These are phyloP conservation scores for Neoseiulus cucumeris DNA, from an alignment of 1,140 invertebrate genomes.

Conservation along the genomic window DNA sequence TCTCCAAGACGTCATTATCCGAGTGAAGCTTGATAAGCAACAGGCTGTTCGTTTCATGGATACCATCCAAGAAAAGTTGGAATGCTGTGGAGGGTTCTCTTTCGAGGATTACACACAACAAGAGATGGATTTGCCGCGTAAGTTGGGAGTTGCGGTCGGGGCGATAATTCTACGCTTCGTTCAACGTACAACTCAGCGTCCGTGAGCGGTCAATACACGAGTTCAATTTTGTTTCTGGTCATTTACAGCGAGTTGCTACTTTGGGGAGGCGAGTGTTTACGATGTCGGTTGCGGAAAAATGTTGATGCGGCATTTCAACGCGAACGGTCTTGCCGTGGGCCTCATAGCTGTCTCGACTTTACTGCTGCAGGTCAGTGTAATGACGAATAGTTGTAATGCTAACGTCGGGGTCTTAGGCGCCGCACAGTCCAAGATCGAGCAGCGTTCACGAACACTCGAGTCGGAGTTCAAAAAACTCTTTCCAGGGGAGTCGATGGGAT, in stretches of 20 bases:
- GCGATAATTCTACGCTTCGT: background rate
- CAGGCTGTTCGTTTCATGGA: background rate
- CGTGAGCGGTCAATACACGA: background rate
- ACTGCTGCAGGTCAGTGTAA: background rate
- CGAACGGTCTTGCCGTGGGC: background rate
- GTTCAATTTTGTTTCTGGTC: background rate
- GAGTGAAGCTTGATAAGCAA: background rate
- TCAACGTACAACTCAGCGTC: too few species aligned
- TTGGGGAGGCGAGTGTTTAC: background rate
- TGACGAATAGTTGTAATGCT: background rate
- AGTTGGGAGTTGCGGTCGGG: background rate
- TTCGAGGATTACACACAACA: background rate
- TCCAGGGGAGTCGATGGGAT: background rate
- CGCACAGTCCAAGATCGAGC: background rate
- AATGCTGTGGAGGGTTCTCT: background rate
- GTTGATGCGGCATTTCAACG: background rate
- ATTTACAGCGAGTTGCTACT: background rate
- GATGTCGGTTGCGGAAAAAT: background rate
- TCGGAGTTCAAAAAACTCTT: background rate
- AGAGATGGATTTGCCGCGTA: background rate
- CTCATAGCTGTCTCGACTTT: background rate
- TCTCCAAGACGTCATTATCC: background rate
- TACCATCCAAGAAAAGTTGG: background rate
- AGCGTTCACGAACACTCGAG: background rate
- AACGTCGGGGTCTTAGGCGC: background rate